These are phyloP conservation scores for Penaeus indicus DNA, from an alignment of 1,140 invertebrate species.

Conservation along the genomic window DNA sequence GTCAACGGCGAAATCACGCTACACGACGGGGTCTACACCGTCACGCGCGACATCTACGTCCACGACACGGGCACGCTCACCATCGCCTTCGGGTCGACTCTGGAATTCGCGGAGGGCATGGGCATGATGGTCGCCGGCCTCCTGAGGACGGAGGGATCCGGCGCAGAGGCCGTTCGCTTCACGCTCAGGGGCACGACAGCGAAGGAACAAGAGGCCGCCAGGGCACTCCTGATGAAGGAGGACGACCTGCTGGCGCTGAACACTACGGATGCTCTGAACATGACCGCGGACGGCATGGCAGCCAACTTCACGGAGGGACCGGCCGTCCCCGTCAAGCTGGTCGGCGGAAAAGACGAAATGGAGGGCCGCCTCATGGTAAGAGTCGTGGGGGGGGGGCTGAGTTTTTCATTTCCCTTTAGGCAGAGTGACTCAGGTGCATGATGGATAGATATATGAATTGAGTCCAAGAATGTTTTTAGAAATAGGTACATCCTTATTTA, in stretches of 20 bases:
- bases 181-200: conserved; percentile 55
- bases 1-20: conserved; percentile 74
- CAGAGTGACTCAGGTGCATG: no score
- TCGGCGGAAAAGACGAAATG: conserved; percentile 80
- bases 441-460: no score
- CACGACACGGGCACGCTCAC: conserved; percentile 88
- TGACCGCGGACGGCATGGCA: neutral
- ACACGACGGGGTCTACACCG: conserved; percentile 80
- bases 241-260: conserved; percentile 38
- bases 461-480: no score
- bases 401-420: no score
- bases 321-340: conserved; percentile 79
- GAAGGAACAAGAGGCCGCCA: conserved; percentile 39
- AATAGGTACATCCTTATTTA: no score
- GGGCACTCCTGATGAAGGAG: conserved; percentile 11
- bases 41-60: conserved; percentile 87
- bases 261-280: conserved; percentile 4
- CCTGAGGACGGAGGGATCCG: conserved; percentile 75
- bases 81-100: conserved; percentile 86
- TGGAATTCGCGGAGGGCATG: conserved; percentile 75
- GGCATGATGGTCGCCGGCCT: conserved; percentile 97
- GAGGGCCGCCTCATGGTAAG: conserved; percentile 85
- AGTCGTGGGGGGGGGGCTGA: neutral
- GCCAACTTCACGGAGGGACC: conserved; percentile 44
- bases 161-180: conserved; percentile 53